Evolutionary conservation across 2,797 vertebrate species (phyloP).

Genomic region (Craterocephalus amniculus): DNA sequence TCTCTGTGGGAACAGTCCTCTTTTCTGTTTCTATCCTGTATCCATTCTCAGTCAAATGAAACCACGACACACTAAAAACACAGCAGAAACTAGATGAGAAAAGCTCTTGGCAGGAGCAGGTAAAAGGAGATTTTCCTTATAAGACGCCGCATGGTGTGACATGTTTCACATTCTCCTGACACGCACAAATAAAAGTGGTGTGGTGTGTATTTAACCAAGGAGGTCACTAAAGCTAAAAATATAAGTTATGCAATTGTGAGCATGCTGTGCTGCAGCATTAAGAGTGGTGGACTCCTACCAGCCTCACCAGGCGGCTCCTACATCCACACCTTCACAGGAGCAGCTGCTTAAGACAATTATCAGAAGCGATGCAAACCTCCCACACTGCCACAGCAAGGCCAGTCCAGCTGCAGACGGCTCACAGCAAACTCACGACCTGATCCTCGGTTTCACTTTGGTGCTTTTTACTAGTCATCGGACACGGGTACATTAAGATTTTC

Average conservation of each 20-base stretch:
- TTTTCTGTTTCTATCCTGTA: no score
- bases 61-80: no score
- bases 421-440: neutral
- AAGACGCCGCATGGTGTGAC: no score
- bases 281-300: neutral
- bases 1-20: neutral
- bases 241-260: neutral
- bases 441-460: neutral
- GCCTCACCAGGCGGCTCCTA: neutral
- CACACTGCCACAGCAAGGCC: neutral
- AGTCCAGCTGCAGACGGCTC: neutral
- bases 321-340: neutral
- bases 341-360: neutral
- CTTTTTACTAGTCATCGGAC: neutral
- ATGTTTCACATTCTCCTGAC: no score
- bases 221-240: neutral
- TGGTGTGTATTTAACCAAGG: no score
- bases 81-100: no score
- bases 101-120: no score
- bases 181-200: no score
- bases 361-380: neutral
- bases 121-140: no score
- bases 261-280: neutral
- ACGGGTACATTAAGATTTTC: no score
- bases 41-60: no score